Evolutionary conservation across 2,797 vertebrate species (phyloP).

Genomic region (Geotrypetes seraphini): DNA sequence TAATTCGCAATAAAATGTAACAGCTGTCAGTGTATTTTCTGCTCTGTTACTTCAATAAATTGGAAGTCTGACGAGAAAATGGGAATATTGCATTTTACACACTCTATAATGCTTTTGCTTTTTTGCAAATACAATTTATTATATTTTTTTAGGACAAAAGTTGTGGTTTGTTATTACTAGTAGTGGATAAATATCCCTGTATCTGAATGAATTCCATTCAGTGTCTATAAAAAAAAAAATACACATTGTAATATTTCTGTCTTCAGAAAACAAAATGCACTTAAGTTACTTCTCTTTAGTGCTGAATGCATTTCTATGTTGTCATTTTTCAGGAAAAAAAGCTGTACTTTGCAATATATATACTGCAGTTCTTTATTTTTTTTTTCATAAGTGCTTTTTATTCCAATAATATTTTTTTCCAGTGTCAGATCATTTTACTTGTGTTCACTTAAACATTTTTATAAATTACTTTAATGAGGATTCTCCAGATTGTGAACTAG

Average conservation of each 20-base stretch:
- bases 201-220: constrained; percentile 67
- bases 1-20: constrained; percentile 98
- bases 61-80: constrained; percentile 85
- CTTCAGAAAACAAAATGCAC: constrained; percentile 67
- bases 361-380: no score
- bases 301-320: constrained; percentile 13
- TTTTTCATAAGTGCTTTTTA: constrained; percentile 24
- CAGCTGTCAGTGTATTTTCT: constrained; percentile 99
- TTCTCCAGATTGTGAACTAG: constrained; percentile 35
- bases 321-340: neutral
- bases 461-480: constrained; percentile 24
- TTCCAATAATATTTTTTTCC: constrained; percentile 8
- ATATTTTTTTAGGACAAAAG: constrained; percentile 73
- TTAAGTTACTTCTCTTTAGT: constrained; percentile 65
- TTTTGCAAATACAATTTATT: constrained; percentile 89
- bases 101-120: constrained; percentile 71
- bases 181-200: constrained; percentile 76
- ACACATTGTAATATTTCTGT: constrained; percentile 63
- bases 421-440: constrained; percentile 9
- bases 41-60: constrained; percentile 99
- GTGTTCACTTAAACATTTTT: constrained; percentile 20
- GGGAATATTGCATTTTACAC: constrained; percentile 82
- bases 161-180: constrained; percentile 74
- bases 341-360: constrained; percentile 28
- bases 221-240: constrained; percentile 61